Evolutionary conservation across 2,113 vertebrate species (phyloP).

Genomic region (Phylloscopus trochiloides): DNA sequence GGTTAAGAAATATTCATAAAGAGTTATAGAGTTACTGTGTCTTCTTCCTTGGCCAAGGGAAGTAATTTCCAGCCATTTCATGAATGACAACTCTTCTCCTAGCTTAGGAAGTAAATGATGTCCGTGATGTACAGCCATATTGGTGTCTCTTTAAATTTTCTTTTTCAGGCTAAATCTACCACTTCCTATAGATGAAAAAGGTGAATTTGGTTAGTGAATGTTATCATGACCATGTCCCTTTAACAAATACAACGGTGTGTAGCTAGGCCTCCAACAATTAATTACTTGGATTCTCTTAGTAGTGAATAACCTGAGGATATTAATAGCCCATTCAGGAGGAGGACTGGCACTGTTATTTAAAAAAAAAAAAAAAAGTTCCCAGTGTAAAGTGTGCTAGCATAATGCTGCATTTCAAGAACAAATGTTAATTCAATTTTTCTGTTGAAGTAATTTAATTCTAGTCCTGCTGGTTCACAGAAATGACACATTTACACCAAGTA

Average conservation of each 20-base stretch:
- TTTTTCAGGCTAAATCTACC: not conserved
- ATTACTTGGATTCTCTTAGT: not conserved
- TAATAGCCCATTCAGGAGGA: conserved; percentile 7
- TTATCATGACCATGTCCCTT: not conserved
- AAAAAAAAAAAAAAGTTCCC: not conserved
- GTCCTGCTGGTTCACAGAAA: not conserved
- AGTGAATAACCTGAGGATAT: conserved; percentile 29
- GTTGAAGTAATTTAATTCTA: conserved; percentile 3
- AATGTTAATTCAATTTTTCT: not conserved
- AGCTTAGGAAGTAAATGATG: not conserved
- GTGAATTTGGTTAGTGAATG: not conserved
- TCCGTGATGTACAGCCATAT: not conserved
- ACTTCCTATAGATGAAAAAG: not conserved
- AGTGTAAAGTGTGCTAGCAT: not conserved
- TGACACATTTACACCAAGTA: not conserved
- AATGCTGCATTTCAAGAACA: not conserved
- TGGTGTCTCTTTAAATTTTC: not conserved
- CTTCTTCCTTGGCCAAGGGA: not conserved
- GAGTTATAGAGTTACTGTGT: not conserved
- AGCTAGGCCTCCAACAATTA: not conserved
- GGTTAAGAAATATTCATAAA: not conserved
- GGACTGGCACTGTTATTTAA: not conserved
- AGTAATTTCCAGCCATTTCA: not conserved
- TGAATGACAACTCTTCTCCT: not conserved
- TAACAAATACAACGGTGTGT: not conserved